phyloP scores from a whole-genome alignment of 2,797 vertebrate genomes.

The Menidia menidia region DNA sequence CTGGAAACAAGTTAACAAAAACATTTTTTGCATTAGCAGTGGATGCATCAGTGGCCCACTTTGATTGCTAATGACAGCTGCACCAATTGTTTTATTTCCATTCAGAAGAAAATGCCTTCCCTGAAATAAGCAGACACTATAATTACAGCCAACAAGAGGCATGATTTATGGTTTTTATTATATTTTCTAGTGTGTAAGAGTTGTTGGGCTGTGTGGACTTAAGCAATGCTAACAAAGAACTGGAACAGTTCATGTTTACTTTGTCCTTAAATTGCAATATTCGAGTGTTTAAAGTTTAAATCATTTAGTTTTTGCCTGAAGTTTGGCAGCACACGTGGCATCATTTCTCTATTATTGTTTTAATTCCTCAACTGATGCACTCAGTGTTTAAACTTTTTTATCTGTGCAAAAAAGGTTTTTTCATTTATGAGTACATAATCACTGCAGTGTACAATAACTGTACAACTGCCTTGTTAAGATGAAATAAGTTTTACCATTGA shows the following conservation, averaged over 20 bases:
- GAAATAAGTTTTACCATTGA: too few species aligned
- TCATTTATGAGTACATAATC: not conserved
- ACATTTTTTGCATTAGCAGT: conserved; percentile 45
- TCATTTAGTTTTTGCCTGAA: too few species aligned
- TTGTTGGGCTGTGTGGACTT: not conserved
- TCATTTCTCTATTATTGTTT: too few species aligned
- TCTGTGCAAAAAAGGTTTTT: too few species aligned
- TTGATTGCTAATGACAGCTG: conserved; percentile 64
- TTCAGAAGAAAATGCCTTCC: conserved; percentile 4
- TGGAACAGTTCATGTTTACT: not conserved
- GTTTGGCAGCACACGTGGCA: too few species aligned
- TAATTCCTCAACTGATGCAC: too few species aligned
- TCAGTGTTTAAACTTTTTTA: too few species aligned
- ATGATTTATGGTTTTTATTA: conserved; percentile 3
- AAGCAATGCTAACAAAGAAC: not conserved
- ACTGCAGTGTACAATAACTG: not conserved
- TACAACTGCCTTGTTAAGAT: not conserved
- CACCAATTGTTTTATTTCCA: conserved; percentile 39
- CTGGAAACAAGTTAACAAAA: conserved; percentile 65
- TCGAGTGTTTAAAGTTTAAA: too few species aligned
- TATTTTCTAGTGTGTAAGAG: not conserved
- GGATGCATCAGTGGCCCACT: conserved; percentile 38
- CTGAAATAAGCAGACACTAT: conserved; percentile 6
- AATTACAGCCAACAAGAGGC: conserved; percentile 1
- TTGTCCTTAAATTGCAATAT: not conserved